phyloP scores from a whole-genome alignment of 1,140 invertebrate genomes.

The Cecropterus lyciades region DNA sequence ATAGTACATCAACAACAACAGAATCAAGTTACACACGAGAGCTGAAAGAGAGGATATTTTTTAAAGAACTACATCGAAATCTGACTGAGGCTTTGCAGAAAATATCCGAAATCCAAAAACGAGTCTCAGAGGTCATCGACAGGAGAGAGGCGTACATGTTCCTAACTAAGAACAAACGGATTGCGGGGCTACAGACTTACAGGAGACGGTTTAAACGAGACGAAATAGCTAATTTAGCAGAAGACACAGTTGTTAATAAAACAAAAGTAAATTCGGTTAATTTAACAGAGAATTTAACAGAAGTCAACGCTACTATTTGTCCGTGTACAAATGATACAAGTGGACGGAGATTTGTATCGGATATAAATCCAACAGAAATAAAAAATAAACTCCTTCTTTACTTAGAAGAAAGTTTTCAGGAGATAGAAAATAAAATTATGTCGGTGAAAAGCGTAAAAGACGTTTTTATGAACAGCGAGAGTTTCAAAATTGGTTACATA shows the following conservation, averaged over 20 bases:
- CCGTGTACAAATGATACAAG: neutral
- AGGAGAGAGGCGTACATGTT: neutral
- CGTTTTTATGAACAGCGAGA: constrained; percentile 35
- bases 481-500: constrained; percentile 58
- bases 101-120: neutral
- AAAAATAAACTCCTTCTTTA: constrained; percentile 51
- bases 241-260: neutral
- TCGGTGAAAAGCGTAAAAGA: constrained; percentile 43
- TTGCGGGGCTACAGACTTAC: neutral
- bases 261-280: neutral
- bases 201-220: neutral
- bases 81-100: constrained; percentile 8
- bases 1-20: neutral
- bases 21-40: constrained; percentile 3
- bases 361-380: constrained; percentile 33
- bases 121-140: neutral
- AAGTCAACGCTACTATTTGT: neutral
- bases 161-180: neutral
- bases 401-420: constrained; percentile 52
- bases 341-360: neutral
- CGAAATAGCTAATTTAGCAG: neutral
- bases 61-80: constrained; percentile 5
- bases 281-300: neutral
- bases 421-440: constrained; percentile 48
- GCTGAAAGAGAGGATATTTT: constrained; percentile 4